Evolutionary conservation across 2,888 invertebrate genomes (phyloP).

Genomic region (Drosophila hawaiiensis): DNA sequence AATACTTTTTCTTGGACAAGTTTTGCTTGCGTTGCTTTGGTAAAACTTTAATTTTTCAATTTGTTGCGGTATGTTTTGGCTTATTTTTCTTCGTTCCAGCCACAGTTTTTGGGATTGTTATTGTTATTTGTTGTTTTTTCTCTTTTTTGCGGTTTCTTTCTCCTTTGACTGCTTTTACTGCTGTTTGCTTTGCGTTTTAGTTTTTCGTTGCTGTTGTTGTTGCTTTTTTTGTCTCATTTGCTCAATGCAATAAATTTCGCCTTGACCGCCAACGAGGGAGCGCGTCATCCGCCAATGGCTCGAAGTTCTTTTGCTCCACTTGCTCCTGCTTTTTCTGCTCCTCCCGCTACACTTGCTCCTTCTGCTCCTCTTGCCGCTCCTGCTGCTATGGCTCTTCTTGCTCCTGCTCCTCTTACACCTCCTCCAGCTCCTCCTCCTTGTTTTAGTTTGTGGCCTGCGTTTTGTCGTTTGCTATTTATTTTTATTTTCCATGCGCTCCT

Average conservation of each 20-base stretch:
- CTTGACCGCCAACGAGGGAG: slow-evolving; percentile 79
- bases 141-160: background rate
- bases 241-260: slow-evolving; percentile 76
- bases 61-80: slow-evolving; percentile 71
- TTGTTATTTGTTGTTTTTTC: slow-evolving; percentile 2
- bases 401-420: slow-evolving; percentile 11
- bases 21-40: slow-evolving; percentile 57
- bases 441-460: slow-evolving; percentile 50
- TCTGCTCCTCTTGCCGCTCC: slow-evolving; percentile 9
- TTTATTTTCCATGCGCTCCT: slow-evolving; percentile 69
- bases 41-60: slow-evolving; percentile 81
- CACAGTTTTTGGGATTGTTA: slow-evolving; percentile 50
- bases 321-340: background rate
- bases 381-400: background rate
- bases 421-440: slow-evolving; percentile 11
- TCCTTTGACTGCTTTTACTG: slow-evolving; percentile 32
- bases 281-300: slow-evolving; percentile 60
- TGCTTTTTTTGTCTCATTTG: slow-evolving; percentile 71
- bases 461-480: slow-evolving; percentile 72
- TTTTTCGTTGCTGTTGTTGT: slow-evolving; percentile 32
- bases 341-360: background rate
- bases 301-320: slow-evolving; percentile 16
- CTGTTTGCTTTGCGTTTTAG: slow-evolving; percentile 67
- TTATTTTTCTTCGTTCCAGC: slow-evolving; percentile 62
- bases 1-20: slow-evolving; percentile 59